Conservation (phyloP, 2,113 vertebrate species). For the Pseudorasbora parva region DNA sequence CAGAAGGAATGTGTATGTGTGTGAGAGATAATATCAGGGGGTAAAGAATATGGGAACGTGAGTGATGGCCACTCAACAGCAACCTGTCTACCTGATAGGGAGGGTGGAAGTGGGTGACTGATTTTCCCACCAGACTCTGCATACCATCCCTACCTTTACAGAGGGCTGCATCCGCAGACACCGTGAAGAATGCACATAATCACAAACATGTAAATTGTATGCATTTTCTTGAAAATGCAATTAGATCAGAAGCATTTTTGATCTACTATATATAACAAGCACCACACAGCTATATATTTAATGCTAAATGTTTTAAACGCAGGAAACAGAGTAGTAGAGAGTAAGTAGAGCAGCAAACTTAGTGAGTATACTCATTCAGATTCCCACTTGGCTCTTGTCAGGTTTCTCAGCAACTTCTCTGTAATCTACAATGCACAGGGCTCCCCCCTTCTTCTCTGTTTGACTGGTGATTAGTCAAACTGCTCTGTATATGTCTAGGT, state of each 20-base stretch:
- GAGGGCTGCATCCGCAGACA: neutral
- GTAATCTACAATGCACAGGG: slow-evolving; percentile 37
- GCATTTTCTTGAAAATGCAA: neutral
- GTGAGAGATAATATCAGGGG: slow-evolving; percentile 47
- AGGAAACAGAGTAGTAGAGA: slow-evolving; percentile 10
- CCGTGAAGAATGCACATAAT: neutral
- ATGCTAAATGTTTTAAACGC: neutral
- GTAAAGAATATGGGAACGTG: slow-evolving; percentile 65
- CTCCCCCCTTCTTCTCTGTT: slow-evolving; percentile 49
- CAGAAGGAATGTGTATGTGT: neutral
- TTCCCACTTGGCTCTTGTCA: slow-evolving; percentile 17
- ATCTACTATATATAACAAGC: neutral
- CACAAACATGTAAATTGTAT: neutral
- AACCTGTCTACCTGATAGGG: slow-evolving; percentile 51
- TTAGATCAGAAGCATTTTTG: neutral
- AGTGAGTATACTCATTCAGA: slow-evolving; percentile 12
- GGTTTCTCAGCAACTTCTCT: slow-evolving; percentile 41
- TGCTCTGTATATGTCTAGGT: neutral
- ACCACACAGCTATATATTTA: neutral
- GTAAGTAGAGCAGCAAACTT: slow-evolving; percentile 25
- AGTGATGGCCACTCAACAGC: slow-evolving; percentile 63
- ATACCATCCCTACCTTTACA: slow-evolving; percentile 31
- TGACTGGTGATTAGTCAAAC: slow-evolving; percentile 56
- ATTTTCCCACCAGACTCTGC: slow-evolving; percentile 64
- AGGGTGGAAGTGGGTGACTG: slow-evolving; percentile 57